Evolutionary conservation across 2,797 vertebrate species (phyloP).

Genomic region (Discoglossus pictus): DNA sequence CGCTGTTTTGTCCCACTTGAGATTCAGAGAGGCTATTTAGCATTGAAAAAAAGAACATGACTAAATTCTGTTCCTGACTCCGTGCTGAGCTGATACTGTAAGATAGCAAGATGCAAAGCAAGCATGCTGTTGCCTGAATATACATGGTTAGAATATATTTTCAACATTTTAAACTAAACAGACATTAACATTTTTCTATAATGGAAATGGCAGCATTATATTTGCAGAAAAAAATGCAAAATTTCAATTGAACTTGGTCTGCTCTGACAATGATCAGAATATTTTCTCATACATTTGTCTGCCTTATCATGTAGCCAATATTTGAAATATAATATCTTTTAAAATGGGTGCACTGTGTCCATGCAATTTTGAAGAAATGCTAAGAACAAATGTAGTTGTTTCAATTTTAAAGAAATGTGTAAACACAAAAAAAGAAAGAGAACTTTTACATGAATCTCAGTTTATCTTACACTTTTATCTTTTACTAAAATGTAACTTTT

Average conservation of each 20-base stretch:
- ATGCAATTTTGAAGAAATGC: slow-evolving; percentile 24
- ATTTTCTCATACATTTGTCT: slow-evolving; percentile 18
- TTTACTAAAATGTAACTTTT: no score
- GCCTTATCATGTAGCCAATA: slow-evolving; percentile 26
- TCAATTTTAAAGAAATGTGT: background rate
- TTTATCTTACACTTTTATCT: no score
- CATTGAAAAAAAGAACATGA: slow-evolving; percentile 12
- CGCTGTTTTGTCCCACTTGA: slow-evolving; percentile 13
- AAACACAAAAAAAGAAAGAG: background rate
- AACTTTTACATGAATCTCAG: no score
- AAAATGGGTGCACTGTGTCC: slow-evolving; percentile 21
- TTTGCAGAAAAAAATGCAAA: slow-evolving; percentile 12
- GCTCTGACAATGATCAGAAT: slow-evolving; percentile 13
- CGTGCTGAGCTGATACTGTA: slow-evolving; percentile 11
- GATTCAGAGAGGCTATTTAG: slow-evolving; percentile 8
- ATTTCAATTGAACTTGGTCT: slow-evolving; percentile 34
- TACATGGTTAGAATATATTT: background rate
- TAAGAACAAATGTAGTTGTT: slow-evolving; percentile 27
- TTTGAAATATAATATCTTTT: slow-evolving; percentile 21
- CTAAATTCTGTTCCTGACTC: background rate
- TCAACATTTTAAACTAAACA: no score
- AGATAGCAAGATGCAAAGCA: slow-evolving; percentile 22
- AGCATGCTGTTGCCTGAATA: slow-evolving; percentile 12
- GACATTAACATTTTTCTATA: background rate
- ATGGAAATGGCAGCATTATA: slow-evolving; percentile 6